Percentiles rank a stretch among this genome's conserved stretches.
phyloP scores from a whole-genome alignment of 2,888 invertebrate species.

The Dorcus hopei region DNA sequence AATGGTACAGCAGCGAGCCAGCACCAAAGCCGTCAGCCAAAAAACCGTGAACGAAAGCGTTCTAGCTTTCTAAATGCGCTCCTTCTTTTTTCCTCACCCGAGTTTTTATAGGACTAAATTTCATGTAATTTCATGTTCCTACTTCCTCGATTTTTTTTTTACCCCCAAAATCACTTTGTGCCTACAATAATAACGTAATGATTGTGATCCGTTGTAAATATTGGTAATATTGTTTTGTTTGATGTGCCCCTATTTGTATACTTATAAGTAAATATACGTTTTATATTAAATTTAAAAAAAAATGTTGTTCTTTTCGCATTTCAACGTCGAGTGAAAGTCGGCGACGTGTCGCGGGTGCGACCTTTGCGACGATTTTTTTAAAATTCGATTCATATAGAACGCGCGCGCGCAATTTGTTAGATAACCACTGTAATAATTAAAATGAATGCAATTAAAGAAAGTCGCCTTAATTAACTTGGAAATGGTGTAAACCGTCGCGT shows the following conservation, averaged over 20 bases:
- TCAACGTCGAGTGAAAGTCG: conserved; percentile 13
- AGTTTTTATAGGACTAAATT: background rate
- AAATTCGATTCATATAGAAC: background rate
- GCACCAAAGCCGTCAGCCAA: conserved; percentile 48
- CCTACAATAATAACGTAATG: background rate
- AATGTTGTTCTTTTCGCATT: conserved; percentile 9
- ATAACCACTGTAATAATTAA: background rate
- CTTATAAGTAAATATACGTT: conserved; percentile 17
- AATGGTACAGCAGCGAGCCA: conserved; percentile 86
- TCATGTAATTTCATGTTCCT: background rate
- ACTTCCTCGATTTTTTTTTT: conserved; percentile 4
- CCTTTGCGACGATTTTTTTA: conserved; percentile 11
- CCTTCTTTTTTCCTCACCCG: background rate
- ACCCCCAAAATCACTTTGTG: background rate
- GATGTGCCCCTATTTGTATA: no score
- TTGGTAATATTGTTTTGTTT: conserved; percentile 4
- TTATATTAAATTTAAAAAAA: conserved; percentile 8
- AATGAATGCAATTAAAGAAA: conserved; percentile 8
- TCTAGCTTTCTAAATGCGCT: conserved; percentile 18
- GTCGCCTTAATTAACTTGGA: conserved; percentile 4
- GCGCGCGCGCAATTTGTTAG: background rate
- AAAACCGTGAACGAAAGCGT: conserved; percentile 26
- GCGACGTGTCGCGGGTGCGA: background rate
- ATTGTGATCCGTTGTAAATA: conserved; percentile 18
- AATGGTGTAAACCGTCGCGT: no score